Evolutionary conservation across 1,140 invertebrate genomes (phyloP).

Genomic region (Brachionus calyciflorus): DNA sequence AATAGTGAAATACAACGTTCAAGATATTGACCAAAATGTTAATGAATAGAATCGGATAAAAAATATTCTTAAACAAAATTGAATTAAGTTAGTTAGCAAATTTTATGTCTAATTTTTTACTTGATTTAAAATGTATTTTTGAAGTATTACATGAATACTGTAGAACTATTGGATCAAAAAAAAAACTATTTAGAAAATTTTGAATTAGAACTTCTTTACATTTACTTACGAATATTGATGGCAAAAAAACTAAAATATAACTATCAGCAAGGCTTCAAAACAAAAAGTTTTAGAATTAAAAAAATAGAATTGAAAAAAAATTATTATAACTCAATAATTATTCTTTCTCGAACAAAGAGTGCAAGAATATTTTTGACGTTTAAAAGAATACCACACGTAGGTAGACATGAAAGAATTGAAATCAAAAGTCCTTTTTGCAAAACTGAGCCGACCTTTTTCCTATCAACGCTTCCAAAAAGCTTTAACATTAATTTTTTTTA

Average conservation of each 20-base stretch:
- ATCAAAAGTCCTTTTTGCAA: constrained; percentile 33
- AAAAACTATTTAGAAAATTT: not conserved
- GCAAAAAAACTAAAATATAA: constrained; percentile 19
- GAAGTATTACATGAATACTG: constrained; percentile 29
- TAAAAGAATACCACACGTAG: constrained; percentile 17
- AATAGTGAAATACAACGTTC: not conserved
- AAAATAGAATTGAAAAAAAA: not conserved
- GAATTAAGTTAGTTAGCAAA: not conserved
- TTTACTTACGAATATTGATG: constrained; percentile 35
- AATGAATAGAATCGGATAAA: constrained; percentile 40
- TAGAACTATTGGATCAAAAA: constrained; percentile 35
- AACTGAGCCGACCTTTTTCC: constrained; percentile 12
- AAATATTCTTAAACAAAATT: constrained; percentile 14
- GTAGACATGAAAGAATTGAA: not conserved
- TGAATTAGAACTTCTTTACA: not conserved
- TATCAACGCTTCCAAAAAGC: constrained; percentile 10
- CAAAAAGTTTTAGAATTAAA: not conserved
- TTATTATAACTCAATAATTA: constrained; percentile 2
- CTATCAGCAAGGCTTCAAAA: constrained; percentile 30
- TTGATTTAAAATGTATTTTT: constrained; percentile 30
- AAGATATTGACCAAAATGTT: constrained; percentile 21
- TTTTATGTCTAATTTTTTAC: not conserved
- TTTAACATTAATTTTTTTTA: not conserved
- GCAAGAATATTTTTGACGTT: constrained; percentile 2
- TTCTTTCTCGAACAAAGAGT: constrained; percentile 1